phyloP scores from a whole-genome alignment of 2,113 vertebrate species.

The Corythaeola cristata region DNA sequence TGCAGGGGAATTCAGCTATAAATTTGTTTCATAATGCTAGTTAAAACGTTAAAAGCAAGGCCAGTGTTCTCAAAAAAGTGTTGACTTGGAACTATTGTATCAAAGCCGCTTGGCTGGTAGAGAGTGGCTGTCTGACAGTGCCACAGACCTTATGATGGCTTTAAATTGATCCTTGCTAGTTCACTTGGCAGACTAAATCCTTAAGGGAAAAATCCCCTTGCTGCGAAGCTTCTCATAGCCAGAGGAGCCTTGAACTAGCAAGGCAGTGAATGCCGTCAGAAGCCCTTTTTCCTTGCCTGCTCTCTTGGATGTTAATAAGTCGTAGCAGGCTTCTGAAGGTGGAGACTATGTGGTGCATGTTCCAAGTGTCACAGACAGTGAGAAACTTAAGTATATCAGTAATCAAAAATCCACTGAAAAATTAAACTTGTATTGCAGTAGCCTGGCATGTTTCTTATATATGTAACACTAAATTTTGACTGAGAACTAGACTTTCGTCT shows the following conservation, averaged over 20 bases:
- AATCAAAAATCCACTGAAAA: background rate
- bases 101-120: background rate
- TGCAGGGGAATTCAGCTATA: background rate
- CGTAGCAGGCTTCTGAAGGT: background rate
- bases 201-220: background rate
- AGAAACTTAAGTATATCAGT: accelerated
- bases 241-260: background rate
- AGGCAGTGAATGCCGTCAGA: background rate
- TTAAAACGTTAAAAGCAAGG: background rate
- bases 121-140: background rate
- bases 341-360: background rate
- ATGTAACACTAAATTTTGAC: background rate
- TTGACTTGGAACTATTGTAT: background rate
- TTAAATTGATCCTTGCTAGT: background rate
- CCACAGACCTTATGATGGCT: background rate
- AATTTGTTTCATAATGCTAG: background rate
- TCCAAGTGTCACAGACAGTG: background rate
- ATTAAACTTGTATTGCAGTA: background rate
- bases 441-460: background rate
- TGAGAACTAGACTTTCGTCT: background rate
- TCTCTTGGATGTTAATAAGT: background rate
- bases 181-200: background rate
- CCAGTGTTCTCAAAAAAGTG: background rate
- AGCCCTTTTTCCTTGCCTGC: background rate
- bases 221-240: background rate